Base-by-base conservation (phyloP, 2,888 invertebrate species). In the Drosophila flavopinicola region DNA sequence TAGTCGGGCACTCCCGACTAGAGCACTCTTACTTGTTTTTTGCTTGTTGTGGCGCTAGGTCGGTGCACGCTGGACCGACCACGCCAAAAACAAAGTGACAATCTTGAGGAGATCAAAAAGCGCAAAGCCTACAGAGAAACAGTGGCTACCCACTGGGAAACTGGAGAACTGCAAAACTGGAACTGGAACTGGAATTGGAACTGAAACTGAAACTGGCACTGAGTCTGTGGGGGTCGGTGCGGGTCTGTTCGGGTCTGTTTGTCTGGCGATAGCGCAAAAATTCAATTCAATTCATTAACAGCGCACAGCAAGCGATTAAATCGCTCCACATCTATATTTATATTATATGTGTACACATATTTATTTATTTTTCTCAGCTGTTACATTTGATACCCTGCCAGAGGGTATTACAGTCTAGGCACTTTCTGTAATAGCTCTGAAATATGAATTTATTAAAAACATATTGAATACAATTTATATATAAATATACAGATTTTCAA, bases 261-360 rank as follows among this genome's bases (percentile, higher is more conserved):
- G 75, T 69, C 75, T 72, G 75, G 56, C 65, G 66, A 70, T 64
- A 58, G 67, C 56, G 60, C 42, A 68, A 65, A 66, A 73, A 74
- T 78, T 66, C 75, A 82, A 77, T 82, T 77, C 78, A 78, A 83
- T 85, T 85, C 83, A 85, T 83, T 83, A 85, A 74, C 76, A 79
- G 74, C 57, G 75, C 82, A 66, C 71, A 68, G 71, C 66, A 49
- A 64, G 65, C 75, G 83, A 83, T 83, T 82, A 78, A 71, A 83
- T 83, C 82, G 78, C 59, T 47, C 66, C 51, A 58, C 67, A 70
- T 70, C 66, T 66, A 70, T 72, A 69, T 77, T 68, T 75, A 52
- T 75, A 69, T 58, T 74, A 52, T 63, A 59, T 48, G 24, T 30
- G 48, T 37, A 41, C 47, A 59, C 59, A 51, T 30, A 48, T 17